A percentile compares a stretch with the other conserved stretches of the same genome.
These are phyloP conservation scores for Leptopterna dolabrata DNA, from an alignment of 2,888 invertebrate genomes.

Conservation along the genomic window DNA sequence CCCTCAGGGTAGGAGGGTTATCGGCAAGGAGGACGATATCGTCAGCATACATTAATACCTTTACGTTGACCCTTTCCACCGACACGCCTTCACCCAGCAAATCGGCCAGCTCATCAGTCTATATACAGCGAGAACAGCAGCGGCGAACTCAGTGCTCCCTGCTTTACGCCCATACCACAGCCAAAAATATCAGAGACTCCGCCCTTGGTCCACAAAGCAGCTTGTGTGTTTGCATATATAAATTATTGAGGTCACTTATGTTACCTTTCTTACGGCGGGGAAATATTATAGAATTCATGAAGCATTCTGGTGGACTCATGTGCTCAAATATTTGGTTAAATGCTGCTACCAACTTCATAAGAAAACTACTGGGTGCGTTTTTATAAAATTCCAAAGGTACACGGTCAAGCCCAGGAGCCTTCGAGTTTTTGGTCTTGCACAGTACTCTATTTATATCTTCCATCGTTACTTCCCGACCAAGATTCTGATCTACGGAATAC, in stretches of 20 bases:
- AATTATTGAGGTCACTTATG: not conserved
- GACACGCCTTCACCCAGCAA: not conserved
- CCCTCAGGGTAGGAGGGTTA: too few relatives aligned
- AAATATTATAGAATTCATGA: not conserved
- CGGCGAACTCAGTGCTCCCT: conserved; percentile 49
- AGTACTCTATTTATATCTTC: not conserved
- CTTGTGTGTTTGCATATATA: not conserved
- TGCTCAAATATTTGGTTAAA: not conserved
- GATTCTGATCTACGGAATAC: not conserved
- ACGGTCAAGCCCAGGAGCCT: not conserved
- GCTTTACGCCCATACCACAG: conserved; percentile 44
- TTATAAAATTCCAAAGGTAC: not conserved
- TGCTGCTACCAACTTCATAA: not conserved
- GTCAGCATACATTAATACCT: too few relatives aligned
- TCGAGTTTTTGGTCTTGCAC: not conserved
- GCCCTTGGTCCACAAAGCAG: not conserved
- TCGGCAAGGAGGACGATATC: too few relatives aligned
- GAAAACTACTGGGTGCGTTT: not conserved
- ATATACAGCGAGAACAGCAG: conserved; percentile 50
- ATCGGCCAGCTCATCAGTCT: conserved; percentile 48
- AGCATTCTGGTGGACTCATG: not conserved
- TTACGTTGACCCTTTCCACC: not conserved
- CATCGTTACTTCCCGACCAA: not conserved
- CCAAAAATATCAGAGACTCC: conserved; percentile 32
- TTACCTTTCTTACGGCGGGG: not conserved